Evolutionary conservation across 2,888 invertebrate genomes (phyloP).

Genomic region (Crossocerus cetratus): DNA sequence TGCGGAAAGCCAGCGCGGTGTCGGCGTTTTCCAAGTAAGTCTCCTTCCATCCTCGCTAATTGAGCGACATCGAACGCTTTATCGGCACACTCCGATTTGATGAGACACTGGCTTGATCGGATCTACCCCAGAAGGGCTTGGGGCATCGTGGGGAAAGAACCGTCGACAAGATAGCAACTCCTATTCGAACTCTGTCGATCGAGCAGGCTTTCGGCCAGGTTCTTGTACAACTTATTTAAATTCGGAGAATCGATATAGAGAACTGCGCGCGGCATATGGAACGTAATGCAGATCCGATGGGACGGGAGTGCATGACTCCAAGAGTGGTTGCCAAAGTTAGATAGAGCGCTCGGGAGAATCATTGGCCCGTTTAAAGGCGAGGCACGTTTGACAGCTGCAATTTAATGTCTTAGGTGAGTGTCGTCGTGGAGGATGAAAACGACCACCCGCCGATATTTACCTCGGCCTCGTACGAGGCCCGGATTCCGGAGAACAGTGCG

Average conservation of each 20-base stretch:
- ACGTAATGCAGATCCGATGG: background rate
- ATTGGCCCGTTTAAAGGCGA: too few species aligned
- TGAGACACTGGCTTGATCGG: too few species aligned
- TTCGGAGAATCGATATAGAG: too few species aligned
- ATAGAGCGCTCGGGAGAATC: too few species aligned
- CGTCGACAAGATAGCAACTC: too few species aligned
- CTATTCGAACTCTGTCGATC: too few species aligned
- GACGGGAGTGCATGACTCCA: background rate
- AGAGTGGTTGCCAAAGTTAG: too few species aligned
- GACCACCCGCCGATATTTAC: constrained; percentile 92
- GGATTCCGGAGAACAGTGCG: constrained; percentile 87
- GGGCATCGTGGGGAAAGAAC: too few species aligned
- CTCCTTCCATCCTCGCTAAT: constrained; percentile 10
- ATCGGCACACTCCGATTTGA: background rate
- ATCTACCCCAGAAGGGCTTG: too few species aligned
- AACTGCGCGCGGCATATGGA: too few species aligned
- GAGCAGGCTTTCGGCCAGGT: too few species aligned
- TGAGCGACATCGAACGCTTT: background rate
- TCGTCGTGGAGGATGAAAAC: constrained; percentile 91
- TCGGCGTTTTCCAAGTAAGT: constrained; percentile 85
- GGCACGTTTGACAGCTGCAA: background rate
- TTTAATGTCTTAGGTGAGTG: constrained; percentile 78
- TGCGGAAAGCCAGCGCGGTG: constrained; percentile 86
- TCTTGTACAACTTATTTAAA: too few species aligned
- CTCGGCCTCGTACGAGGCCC: constrained; percentile 84